Evolutionary conservation across 1,140 invertebrate genomes (phyloP).

Genomic region (Zaprionus tsacasi): DNA sequence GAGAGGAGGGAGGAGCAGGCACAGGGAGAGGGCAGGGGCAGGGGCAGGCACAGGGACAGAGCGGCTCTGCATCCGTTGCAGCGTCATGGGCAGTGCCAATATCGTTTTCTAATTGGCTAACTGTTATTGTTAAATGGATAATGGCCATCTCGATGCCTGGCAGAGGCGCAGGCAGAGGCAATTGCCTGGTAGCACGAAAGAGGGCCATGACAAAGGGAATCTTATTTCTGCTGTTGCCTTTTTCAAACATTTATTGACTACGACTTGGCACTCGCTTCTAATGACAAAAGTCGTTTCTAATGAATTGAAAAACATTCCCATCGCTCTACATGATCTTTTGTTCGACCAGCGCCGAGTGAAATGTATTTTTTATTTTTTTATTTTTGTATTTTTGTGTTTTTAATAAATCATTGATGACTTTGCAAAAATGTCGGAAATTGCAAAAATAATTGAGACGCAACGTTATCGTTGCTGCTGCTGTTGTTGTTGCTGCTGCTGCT

Average conservation of each 20-base stretch:
- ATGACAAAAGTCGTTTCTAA: constrained; percentile 42
- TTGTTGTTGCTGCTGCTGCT: too few species aligned
- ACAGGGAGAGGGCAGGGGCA: neutral
- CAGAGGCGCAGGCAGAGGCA: constrained; percentile 2
- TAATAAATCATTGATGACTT: constrained; percentile 36
- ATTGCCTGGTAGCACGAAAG: constrained; percentile 27
- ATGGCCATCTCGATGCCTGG: constrained; percentile 23
- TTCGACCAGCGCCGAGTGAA: constrained; percentile 4
- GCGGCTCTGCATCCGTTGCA: constrained; percentile 1
- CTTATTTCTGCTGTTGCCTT: constrained; percentile 10
- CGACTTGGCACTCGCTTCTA: constrained; percentile 32
- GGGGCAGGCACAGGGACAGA: neutral
- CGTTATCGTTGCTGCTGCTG: neutral
- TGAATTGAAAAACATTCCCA: constrained; percentile 14
- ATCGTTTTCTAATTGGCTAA: constrained; percentile 72
- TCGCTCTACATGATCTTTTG: neutral
- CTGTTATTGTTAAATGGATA: constrained; percentile 77
- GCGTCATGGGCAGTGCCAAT: constrained; percentile 36
- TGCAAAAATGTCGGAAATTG: constrained; percentile 16
- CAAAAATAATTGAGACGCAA: constrained; percentile 14
- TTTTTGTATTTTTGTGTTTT: constrained; percentile 24
- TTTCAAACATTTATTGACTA: constrained; percentile 34
- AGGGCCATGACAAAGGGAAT: constrained; percentile 33
- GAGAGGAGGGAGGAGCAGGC: neutral
- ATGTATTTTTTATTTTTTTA: constrained; percentile 17